These are phyloP conservation scores for Lota lota DNA, from an alignment of 2,113 vertebrate species.

Conservation along the genomic window DNA sequence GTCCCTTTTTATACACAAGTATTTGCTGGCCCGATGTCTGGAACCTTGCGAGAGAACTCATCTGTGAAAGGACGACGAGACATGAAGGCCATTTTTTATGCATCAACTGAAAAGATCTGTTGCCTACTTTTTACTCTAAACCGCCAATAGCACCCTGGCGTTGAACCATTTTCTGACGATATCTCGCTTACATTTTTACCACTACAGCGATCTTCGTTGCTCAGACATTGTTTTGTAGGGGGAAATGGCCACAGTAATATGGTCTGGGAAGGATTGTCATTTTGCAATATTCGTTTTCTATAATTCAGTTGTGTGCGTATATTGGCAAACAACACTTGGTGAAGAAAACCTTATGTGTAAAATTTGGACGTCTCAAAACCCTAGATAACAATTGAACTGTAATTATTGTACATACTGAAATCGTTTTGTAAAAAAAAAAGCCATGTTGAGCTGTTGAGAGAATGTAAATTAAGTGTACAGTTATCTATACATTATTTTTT, in stretches of 20 bases:
- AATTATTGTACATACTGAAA: constrained; percentile 55
- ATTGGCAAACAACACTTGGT: constrained; percentile 16
- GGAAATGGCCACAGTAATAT: not conserved
- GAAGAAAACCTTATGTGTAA: constrained; percentile 9
- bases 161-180: no score
- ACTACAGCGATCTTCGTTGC: not conserved
- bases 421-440: constrained; percentile 56
- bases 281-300: constrained; percentile 5
- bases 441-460: constrained; percentile 67
- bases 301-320: constrained; percentile 18
- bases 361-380: constrained; percentile 34
- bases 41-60: no score
- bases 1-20: not conserved
- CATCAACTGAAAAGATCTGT: no score
- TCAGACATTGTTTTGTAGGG: not conserved
- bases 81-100: no score
- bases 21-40: not conserved
- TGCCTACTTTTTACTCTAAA: no score
- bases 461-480: constrained; percentile 70
- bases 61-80: no score
- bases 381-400: constrained; percentile 5
- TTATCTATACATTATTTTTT: constrained; percentile 29
- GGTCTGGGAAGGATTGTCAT: not conserved
- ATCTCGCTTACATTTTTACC: not conserved
- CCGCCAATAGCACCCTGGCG: no score